These are phyloP conservation scores for Agrochola lota DNA, from an alignment of 2,888 invertebrate species.

Conservation along the genomic window DNA sequence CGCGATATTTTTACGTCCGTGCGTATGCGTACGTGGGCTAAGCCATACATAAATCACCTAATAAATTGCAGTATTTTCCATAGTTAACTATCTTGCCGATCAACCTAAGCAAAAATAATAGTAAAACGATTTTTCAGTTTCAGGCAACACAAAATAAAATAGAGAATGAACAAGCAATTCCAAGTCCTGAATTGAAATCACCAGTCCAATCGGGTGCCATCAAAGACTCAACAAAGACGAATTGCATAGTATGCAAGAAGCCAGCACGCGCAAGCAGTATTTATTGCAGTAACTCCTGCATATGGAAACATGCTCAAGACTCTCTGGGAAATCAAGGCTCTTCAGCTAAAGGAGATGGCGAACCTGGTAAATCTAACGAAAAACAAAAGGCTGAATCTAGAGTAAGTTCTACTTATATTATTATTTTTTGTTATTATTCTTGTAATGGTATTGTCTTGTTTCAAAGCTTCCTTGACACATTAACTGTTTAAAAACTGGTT, in stretches of 20 bases:
- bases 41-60: background rate
- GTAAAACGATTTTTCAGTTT: constrained; percentile 52
- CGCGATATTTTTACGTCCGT: no score
- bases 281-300: constrained; percentile 97
- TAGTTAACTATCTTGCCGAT: background rate
- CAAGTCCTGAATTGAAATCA: constrained; percentile 55
- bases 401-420: constrained; percentile 72
- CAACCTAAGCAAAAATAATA: no score
- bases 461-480: background rate
- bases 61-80: background rate
- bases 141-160: constrained; percentile 67
- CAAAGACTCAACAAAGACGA: constrained; percentile 79
- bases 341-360: constrained; percentile 73
- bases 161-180: constrained; percentile 63
- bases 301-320: constrained; percentile 95
- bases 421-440: background rate
- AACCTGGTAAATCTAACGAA: constrained; percentile 76
- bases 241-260: constrained; percentile 95
- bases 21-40: no score
- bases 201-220: constrained; percentile 44
- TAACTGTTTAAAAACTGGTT: constrained; percentile 12
- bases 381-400: constrained; percentile 84
- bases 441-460: background rate
- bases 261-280: constrained; percentile 95
- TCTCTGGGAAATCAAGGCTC: constrained; percentile 82